Conservation (phyloP, 2,797 vertebrate genomes). For the Aulostomus chinensis region DNA sequence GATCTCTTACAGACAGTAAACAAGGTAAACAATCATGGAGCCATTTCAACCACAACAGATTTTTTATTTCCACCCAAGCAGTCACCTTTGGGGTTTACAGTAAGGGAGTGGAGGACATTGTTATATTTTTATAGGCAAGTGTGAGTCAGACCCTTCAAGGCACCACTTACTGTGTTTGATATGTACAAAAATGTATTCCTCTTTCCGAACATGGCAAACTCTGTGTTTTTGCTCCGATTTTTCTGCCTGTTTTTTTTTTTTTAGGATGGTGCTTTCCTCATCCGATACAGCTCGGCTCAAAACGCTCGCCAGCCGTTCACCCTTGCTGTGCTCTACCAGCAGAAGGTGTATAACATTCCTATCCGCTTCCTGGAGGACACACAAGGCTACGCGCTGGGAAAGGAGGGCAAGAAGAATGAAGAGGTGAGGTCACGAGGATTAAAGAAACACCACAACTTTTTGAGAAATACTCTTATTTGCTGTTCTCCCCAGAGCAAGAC, state of each 20-base stretch:
- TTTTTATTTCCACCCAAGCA: too few relatives aligned
- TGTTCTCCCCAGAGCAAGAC: too few relatives aligned
- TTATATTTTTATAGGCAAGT: conserved; percentile 1
- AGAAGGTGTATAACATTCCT: conserved; percentile 82
- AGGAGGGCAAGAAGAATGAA: conserved; percentile 81
- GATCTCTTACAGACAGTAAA: conserved; percentile 69
- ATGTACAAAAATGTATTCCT: too few relatives aligned
- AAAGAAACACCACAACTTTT: too few relatives aligned
- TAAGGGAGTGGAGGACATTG: not conserved
- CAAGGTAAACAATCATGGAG: conserved; percentile 73
- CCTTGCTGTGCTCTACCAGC: conserved; percentile 77
- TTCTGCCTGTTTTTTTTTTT: not conserved
- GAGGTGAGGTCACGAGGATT: conserved; percentile 65
- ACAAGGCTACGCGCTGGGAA: conserved; percentile 73
- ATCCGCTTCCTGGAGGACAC: conserved; percentile 76
- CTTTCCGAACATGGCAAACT: too few relatives aligned
- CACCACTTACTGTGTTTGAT: too few relatives aligned
- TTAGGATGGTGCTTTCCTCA: conserved; percentile 81
- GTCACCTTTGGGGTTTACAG: too few relatives aligned
- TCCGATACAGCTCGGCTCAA: conserved; percentile 75
- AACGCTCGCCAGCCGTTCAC: conserved; percentile 76
- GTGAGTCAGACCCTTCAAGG: too few relatives aligned
- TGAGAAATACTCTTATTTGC: too few relatives aligned
- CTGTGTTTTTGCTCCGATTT: not conserved
- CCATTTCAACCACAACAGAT: not conserved